Evolutionary conservation across 2,888 invertebrate genomes (phyloP), one percentile per base, ranked within the genome.

Genomic region (Parnassius mnemosyne): DNA sequence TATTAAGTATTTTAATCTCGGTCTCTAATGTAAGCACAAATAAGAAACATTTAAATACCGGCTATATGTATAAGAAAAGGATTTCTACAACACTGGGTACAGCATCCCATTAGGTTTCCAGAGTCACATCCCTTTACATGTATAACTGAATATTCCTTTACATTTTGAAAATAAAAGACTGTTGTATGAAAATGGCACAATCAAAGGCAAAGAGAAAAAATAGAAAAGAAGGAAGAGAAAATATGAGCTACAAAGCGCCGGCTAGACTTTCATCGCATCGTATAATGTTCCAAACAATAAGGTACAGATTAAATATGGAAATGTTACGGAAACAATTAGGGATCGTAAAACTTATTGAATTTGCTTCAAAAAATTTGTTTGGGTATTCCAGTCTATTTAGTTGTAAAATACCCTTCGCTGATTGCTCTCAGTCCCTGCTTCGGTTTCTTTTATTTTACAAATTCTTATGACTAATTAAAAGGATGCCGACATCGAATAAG

Each of bases 331-430:
- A n/a, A 85, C 83, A 84, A 85, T 34, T 77, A 69, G 70, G 61
- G 64, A 73, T 74, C 72, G 84, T 88, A 86, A 87, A 87, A 61
- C 77, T 80, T 84, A 86, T 83, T 83, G 74, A 70, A 63, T 73
- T 71, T 74, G 66, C 71, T 79, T 80, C 75, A 77, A 77, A 77
- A 76, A 34, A 71, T 68, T 71, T 65, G 72, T 75, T 77, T 79
- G 75, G 74, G 77, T 71, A 74, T 73, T 74, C 70, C 71, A 67
- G 69, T 74, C 71, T 71, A 64, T 74, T 67, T 71, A 68, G 68
- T 69, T 71, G 67, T 69, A 66, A 69, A 68, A 69, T 73, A 71
- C 68, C 72, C 70, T 71, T 69, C 68, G 66, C 70, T 76, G 74
- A 81, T 83, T 79, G 78, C 76, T 72, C 63, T 70, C 70, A 57